Evolutionary conservation across 1,140 invertebrate genomes (phyloP).

Genomic region (Metopolophium dirhodum): DNA sequence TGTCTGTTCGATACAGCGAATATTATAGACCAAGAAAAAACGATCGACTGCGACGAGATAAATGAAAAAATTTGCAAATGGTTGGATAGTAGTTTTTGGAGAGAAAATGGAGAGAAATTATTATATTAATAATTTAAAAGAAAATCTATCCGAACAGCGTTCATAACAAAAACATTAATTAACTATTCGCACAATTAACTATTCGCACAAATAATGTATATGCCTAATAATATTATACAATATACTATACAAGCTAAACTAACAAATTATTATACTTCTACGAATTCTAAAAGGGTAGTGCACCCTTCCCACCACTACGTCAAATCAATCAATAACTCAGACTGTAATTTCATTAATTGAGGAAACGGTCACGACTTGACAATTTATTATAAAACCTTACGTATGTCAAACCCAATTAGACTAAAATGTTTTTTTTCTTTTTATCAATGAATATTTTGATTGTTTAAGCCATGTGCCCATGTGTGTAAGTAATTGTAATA

Average conservation of each 20-base stretch:
- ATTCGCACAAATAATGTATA: background rate
- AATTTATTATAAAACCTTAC: background rate
- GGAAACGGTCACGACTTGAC: background rate
- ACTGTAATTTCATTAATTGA: background rate
- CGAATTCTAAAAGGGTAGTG: background rate
- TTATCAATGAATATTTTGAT: background rate
- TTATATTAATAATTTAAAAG: background rate
- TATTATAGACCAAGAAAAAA: background rate
- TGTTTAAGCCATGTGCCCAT: background rate
- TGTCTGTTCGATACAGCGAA: background rate
- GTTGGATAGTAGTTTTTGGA: background rate
- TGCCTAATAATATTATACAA: background rate
- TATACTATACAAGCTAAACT: background rate
- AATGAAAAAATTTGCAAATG: background rate
- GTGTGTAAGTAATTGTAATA: constrained; percentile 14
- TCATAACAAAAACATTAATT: background rate
- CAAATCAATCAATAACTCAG: background rate
- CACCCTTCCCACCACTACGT: background rate
- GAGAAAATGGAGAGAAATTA: background rate
- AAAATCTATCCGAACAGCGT: background rate
- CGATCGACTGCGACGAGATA: background rate
- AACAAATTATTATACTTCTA: background rate
- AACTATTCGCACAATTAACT: background rate
- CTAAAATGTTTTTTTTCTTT: background rate
- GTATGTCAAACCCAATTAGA: background rate